phyloP scores from a whole-genome alignment of 2,113 vertebrate species.

The Chrysemys picta region DNA sequence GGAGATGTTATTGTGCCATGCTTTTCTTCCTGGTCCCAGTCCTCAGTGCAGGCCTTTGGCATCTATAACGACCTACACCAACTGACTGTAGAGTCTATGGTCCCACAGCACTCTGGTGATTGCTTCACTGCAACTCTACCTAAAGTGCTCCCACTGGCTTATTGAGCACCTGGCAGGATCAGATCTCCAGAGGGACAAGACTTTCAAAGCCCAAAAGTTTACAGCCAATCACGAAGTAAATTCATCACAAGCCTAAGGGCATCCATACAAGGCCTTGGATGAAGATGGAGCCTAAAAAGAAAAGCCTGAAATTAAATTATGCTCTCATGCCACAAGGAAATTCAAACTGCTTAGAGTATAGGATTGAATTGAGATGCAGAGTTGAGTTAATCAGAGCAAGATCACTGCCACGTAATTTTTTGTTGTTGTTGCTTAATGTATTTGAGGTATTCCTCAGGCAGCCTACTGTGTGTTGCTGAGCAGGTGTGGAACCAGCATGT shows the following conservation, averaged over 20 bases:
- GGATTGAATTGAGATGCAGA: not conserved
- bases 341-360: not conserved
- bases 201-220: not conserved
- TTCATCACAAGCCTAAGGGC: not conserved
- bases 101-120: too few species aligned
- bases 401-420: not conserved
- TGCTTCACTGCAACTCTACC: not conserved
- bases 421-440: not conserved
- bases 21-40: not conserved
- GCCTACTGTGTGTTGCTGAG: fast-evolving
- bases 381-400: not conserved
- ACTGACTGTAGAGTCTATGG: not conserved
- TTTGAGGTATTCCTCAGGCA: not conserved
- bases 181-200: not conserved
- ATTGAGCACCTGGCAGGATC: not conserved
- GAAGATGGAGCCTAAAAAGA: not conserved
- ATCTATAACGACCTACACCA: not conserved
- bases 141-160: not conserved
- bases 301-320: not conserved
- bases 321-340: not conserved
- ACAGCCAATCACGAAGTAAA: not conserved
- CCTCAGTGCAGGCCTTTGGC: not conserved
- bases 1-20: fast-evolving
- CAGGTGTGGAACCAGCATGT: not conserved
- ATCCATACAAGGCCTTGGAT: not conserved